Conservation (phyloP, 2,113 vertebrate species). For the Gallinago media region DNA sequence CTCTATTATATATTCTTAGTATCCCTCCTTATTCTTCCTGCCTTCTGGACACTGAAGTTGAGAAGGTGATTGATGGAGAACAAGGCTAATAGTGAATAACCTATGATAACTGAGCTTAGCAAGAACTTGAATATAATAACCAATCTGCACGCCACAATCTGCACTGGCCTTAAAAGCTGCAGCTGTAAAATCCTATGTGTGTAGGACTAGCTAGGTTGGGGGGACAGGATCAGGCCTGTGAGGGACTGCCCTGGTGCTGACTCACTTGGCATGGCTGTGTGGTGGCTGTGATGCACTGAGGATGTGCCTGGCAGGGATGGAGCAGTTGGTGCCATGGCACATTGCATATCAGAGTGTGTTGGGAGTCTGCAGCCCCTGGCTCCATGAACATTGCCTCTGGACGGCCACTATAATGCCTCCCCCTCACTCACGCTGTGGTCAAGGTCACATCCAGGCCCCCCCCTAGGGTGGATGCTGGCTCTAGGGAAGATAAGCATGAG, state of each 20-base stretch:
- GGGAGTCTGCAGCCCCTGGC: fast-evolving
- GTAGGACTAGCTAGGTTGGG: neutral
- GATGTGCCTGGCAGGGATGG: neutral
- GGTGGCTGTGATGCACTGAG: neutral
- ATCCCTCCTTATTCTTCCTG: neutral
- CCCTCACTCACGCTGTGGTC: neutral
- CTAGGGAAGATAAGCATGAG: neutral
- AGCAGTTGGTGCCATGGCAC: fast-evolving
- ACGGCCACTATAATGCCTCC: fast-evolving
- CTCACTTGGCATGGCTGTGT: neutral
- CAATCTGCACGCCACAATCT: neutral
- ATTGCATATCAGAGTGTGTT: fast-evolving
- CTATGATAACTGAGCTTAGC: neutral
- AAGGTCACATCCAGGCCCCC: neutral
- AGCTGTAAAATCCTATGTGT: neutral
- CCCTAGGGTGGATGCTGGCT: neutral
- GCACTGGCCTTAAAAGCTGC: neutral
- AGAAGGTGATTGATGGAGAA: neutral
- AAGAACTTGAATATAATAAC: neutral
- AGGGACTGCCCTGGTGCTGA: neutral
- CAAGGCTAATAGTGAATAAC: neutral
- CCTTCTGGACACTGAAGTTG: neutral
- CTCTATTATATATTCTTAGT: neutral
- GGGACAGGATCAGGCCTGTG: neutral
- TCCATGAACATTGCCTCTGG: neutral